Percentiles rank a stretch among this genome's conserved stretches.
Conservation (phyloP, 2,113 vertebrate genomes). For the Barnardius zonarius region DNA sequence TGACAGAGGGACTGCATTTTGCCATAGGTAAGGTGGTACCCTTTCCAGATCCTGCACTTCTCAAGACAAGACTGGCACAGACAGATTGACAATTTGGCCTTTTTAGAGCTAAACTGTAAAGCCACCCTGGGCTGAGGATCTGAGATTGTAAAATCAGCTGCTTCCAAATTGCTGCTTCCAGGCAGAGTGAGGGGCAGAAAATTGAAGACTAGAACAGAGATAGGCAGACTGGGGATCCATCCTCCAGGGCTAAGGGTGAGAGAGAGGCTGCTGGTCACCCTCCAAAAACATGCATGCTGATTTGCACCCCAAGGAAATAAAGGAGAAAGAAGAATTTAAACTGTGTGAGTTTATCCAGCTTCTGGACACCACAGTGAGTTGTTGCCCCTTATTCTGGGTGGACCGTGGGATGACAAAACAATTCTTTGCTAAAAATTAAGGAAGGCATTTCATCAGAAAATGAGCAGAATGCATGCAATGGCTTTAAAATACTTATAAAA, state of each 20-base stretch:
- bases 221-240: neutral
- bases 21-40: neutral
- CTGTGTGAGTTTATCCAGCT: neutral
- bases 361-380: neutral
- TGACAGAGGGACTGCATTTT: neutral
- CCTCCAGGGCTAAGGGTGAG: neutral
- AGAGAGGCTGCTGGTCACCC: neutral
- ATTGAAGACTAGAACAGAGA: neutral
- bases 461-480: neutral
- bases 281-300: neutral
- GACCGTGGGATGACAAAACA: neutral
- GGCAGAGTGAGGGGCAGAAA: neutral
- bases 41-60: neutral
- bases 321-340: neutral
- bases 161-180: neutral
- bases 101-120: neutral
- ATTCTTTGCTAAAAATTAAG: neutral
- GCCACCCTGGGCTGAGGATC: neutral
- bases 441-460: neutral
- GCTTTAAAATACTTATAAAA: neutral
- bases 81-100: neutral
- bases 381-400: neutral
- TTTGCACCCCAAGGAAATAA: neutral
- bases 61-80: neutral
- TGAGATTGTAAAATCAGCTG: neutral